Evolutionary conservation across 2,888 invertebrate species (phyloP).

Genomic region (Aethes cnicana): DNA sequence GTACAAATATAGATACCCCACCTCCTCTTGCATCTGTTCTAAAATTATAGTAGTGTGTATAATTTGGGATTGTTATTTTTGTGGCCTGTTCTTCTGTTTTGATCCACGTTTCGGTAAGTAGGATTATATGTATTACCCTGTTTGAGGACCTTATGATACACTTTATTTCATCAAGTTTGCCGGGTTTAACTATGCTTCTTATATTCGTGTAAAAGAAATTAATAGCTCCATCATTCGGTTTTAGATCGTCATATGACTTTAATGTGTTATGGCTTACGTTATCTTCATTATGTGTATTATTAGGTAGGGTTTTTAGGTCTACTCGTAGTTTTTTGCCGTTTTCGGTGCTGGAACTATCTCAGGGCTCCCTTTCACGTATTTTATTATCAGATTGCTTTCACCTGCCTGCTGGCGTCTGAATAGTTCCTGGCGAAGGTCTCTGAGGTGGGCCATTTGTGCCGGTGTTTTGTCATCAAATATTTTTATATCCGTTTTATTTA

Average conservation of each 20-base stretch:
- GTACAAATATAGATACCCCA: conserved; percentile 29
- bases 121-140: background rate
- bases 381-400: background rate
- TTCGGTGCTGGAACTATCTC: background rate
- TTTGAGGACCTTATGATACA: background rate
- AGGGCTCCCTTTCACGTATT: background rate
- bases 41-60: conserved; percentile 30
- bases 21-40: conserved; percentile 19
- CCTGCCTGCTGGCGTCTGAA: background rate
- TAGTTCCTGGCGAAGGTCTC: background rate
- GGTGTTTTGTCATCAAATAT: background rate
- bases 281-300: background rate
- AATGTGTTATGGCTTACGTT: background rate
- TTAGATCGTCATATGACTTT: background rate
- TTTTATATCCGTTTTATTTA: background rate
- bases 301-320: too few species aligned
- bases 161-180: background rate
- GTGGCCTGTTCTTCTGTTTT: background rate
- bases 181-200: background rate
- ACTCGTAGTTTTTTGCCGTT: background rate
- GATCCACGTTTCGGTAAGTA: background rate
- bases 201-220: conserved; percentile 3
- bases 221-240: background rate
- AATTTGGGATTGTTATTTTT: conserved; percentile 11
- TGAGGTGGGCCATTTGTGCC: background rate